These are phyloP conservation scores for Sinosuthora webbiana DNA, from an alignment of 2,113 vertebrate genomes.

Conservation along the genomic window DNA sequence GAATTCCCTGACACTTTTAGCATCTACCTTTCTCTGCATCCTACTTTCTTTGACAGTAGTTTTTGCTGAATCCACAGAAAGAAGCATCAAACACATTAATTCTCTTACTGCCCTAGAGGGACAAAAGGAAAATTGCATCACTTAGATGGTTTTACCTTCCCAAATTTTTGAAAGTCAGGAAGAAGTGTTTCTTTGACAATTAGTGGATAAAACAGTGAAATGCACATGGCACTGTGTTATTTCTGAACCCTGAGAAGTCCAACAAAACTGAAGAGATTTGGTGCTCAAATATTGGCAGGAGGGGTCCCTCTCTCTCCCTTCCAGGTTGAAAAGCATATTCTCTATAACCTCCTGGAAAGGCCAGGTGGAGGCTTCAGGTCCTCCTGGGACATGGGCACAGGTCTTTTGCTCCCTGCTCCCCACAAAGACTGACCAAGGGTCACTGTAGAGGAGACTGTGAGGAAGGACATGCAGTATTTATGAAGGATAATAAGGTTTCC, in stretches of 20 bases:
- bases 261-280: background rate
- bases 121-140: background rate
- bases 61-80: background rate
- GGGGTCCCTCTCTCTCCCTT: background rate
- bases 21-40: background rate
- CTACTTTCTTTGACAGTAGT: background rate
- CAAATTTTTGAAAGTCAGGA: background rate
- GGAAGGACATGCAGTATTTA: background rate
- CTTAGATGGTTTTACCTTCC: background rate
- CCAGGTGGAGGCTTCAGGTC: background rate
- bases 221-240: background rate
- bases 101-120: background rate
- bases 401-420: background rate
- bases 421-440: rapidly evolving
- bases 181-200: background rate
- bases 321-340: background rate
- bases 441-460: background rate
- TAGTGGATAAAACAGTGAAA: background rate
- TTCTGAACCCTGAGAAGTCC: background rate
- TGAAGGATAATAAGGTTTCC: background rate
- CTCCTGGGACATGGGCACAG: rapidly evolving
- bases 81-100: background rate
- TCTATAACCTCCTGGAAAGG: background rate
- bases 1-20: background rate
- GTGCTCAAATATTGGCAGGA: background rate